Evolutionary conservation across 2,888 invertebrate species (phyloP), one percentile per base, ranked within the genome.

Genomic region (Hydriomena furcata): DNA sequence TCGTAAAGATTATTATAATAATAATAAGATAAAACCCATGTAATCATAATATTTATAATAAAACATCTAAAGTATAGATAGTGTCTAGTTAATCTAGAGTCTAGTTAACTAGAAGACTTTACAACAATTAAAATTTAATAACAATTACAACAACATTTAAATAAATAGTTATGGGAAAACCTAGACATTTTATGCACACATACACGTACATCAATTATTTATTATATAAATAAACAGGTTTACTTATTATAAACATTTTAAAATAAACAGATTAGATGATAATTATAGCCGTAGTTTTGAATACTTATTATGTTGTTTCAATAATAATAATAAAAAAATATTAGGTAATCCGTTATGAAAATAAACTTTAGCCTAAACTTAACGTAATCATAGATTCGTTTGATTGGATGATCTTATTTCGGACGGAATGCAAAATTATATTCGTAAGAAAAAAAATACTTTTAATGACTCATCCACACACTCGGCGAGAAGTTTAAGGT

Each of bases 111-210:
- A 21, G 11, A 8, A 41, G 6, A 44, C 6, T 7, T 45, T 23
- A 55, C 40, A 55, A 52, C 41, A 44, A 55, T 49, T 8, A 28
- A 25, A 35, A 32, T 49, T 5, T 7, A 45, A 40, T 47, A 50
- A 52, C 46, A 49, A 37, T 48, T 37, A 51, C 23, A 10, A 0
- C 8, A 32, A 35, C 37, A 49, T 49, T 24, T 2, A 30, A 30
- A 42, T 42, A 10, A 48, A 24, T 28, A 28, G 10, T 17, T 28
- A 38, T 7, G 28, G 6, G 7, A 38, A 1, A 32, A 32, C 58
- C 58, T 65, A 68, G 43, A 61, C 44, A 60, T 52, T 63, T 58
- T 30, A 69, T 71, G 68, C 70, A 63, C 66, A 71, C 68, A 66
- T 47, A 67, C 65, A 70, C 65, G 51, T 35, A 48, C 50, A 50